phyloP scores from a whole-genome alignment of 2,888 invertebrate species.

The Pseudoips prasinana region DNA sequence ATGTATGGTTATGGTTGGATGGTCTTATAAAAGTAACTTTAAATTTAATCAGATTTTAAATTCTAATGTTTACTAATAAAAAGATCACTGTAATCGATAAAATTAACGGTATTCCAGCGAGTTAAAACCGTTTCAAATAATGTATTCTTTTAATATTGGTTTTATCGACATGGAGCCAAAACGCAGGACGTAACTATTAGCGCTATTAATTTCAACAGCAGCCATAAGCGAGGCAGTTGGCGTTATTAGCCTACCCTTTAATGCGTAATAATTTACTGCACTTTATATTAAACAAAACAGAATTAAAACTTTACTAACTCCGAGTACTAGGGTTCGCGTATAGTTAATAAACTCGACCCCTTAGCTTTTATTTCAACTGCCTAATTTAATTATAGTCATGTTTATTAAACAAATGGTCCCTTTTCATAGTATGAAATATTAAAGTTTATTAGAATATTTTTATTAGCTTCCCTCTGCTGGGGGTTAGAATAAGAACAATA shows the following conservation, averaged over 20 bases:
- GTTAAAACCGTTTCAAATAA: no score
- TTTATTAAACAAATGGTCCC: constrained; percentile 9
- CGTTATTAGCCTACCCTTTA: constrained; percentile 77
- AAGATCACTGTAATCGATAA: no score
- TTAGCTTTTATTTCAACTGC: constrained; percentile 22
- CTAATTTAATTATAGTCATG: constrained; percentile 30
- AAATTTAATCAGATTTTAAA: no score
- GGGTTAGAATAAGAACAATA: no score
- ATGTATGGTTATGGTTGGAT: no score
- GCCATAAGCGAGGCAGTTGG: constrained; percentile 73
- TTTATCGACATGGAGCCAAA: constrained; percentile 18
- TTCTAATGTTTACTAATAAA: no score
- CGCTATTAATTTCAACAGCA: constrained; percentile 74
- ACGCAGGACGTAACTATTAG: constrained; percentile 43
- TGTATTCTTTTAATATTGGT: no score
- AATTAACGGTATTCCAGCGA: no score
- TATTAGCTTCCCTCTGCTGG: no score
- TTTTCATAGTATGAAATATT: not conserved
- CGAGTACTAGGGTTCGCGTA: constrained; percentile 24
- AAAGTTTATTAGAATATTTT: no score
- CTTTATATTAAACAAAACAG: constrained; percentile 77
- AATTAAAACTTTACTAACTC: constrained; percentile 70
- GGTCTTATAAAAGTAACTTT: no score
- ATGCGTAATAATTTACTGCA: constrained; percentile 79
- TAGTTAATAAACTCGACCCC: constrained; percentile 31